A percentile compares a stretch with the other conserved stretches of the same genome.
Evolutionary conservation across 1,140 invertebrate genomes (phyloP).

Genomic region (Eupristina koningsbergeri): DNA sequence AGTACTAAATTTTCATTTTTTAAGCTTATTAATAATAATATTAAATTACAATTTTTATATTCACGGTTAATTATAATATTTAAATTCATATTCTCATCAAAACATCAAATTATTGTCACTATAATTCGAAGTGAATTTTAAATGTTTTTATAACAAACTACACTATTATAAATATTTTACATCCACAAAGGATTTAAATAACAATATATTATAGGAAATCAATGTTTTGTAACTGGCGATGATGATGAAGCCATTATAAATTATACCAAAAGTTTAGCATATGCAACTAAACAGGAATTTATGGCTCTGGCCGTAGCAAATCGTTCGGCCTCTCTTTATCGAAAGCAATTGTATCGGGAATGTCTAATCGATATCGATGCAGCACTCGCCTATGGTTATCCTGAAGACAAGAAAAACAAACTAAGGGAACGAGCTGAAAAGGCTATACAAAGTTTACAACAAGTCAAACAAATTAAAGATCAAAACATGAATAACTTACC

Average conservation of each 20-base stretch:
- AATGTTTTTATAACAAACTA: too few relatives aligned
- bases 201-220: conserved; percentile 63
- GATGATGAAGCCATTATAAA: conserved; percentile 69
- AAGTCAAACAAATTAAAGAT: conserved; percentile 49
- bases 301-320: conserved; percentile 70
- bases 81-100: background rate
- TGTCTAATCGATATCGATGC: conserved; percentile 71
- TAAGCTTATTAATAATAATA: too few relatives aligned
- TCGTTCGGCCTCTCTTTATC: conserved; percentile 71
- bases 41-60: too few relatives aligned
- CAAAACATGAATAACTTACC: conserved; percentile 47
- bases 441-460: conserved; percentile 61
- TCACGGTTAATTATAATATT: background rate
- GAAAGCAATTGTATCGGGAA: conserved; percentile 68
- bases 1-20: too few relatives aligned
- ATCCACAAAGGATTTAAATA: background rate
- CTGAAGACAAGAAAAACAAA: conserved; percentile 66
- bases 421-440: conserved; percentile 65
- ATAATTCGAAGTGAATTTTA: background rate
- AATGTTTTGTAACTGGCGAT: conserved; percentile 68
- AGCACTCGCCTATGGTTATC: conserved; percentile 67
- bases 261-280: conserved; percentile 69
- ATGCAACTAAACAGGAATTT: conserved; percentile 62
- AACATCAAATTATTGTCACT: background rate
- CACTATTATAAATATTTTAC: background rate